Evolutionary conservation across 2,888 invertebrate species (phyloP).

Genomic region (Erebia aethiops): DNA sequence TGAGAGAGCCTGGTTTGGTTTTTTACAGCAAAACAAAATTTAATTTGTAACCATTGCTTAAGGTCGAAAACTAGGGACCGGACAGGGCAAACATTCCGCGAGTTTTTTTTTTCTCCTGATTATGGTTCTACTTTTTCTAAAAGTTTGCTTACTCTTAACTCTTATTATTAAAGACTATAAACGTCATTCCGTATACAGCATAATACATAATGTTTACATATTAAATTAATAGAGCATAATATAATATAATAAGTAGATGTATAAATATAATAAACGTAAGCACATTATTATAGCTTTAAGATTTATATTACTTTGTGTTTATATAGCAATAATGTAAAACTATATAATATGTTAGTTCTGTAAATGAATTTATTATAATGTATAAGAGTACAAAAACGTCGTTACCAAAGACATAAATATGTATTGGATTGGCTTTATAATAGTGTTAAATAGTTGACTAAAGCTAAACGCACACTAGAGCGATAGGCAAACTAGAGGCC

Average conservation of each 20-base stretch:
- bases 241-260: background rate
- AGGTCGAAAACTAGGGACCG: too few species aligned
- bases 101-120: too few species aligned
- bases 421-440: background rate
- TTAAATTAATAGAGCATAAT: slow-evolving; percentile 3
- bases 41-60: too few species aligned
- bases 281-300: background rate
- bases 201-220: background rate
- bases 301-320: slow-evolving; percentile 5
- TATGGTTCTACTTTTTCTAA: too few species aligned
- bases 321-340: background rate
- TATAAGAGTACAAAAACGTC: slow-evolving; percentile 55
- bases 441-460: background rate
- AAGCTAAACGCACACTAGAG: background rate
- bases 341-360: background rate
- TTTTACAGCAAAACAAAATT: too few species aligned
- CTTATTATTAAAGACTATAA: background rate
- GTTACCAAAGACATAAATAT: slow-evolving; percentile 49
- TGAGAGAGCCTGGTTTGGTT: too few species aligned
- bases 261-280: background rate
- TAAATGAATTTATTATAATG: background rate
- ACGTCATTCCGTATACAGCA: too few species aligned
- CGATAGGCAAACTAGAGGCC: too few species aligned
- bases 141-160: too few species aligned
- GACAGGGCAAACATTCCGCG: too few species aligned